Conservation (phyloP, 2,113 vertebrate species). For the Muntiacus muntjak region DNA sequence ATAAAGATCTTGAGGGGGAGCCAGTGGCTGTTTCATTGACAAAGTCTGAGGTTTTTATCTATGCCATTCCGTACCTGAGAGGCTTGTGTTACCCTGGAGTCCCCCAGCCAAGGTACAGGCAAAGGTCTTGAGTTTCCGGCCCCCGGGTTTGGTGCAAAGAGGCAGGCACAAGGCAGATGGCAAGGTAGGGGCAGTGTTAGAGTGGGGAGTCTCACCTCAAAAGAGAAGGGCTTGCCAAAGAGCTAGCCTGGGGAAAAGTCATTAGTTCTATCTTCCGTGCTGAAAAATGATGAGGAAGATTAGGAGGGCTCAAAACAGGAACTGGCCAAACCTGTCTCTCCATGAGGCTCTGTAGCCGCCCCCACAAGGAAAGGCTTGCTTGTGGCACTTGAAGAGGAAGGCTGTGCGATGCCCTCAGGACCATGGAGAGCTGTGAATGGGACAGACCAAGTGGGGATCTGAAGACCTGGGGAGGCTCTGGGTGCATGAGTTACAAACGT, state of each 20-base stretch:
- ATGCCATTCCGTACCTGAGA: background rate
- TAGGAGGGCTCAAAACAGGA: background rate
- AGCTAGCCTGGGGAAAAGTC: background rate
- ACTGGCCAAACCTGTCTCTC: background rate
- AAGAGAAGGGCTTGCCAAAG: background rate
- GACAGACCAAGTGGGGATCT: background rate
- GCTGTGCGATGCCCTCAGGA: background rate
- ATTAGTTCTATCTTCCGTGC: background rate
- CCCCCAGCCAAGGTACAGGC: background rate
- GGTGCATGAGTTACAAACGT: background rate
- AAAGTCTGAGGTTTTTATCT: background rate
- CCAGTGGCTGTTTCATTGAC: background rate
- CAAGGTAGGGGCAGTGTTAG: background rate
- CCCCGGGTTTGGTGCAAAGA: background rate
- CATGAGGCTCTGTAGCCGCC: background rate
- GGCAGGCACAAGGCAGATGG: background rate
- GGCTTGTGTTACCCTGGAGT: no score
- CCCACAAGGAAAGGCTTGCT: background rate
- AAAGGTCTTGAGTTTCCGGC: background rate
- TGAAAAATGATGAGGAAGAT: background rate
- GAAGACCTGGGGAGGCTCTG: background rate
- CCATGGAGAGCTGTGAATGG: background rate
- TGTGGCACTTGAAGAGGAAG: background rate
- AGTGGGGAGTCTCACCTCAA: background rate
- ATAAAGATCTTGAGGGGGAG: background rate